Evolutionary conservation across 2,113 vertebrate species (phyloP).

Genomic region (Pseudopipra pipra): DNA sequence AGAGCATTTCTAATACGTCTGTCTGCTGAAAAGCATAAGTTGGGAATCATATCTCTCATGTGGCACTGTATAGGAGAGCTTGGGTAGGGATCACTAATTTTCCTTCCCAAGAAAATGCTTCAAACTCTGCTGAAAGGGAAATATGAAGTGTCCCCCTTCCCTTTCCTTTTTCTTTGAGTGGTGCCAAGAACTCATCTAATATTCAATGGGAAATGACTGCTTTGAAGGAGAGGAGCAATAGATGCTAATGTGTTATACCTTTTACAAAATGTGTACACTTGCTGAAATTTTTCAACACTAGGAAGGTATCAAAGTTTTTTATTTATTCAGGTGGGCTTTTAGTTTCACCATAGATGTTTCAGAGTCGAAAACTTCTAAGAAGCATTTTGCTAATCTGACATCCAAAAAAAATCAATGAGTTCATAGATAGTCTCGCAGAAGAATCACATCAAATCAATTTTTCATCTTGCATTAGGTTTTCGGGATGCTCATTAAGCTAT

Average conservation of each 20-base stretch:
- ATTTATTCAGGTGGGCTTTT: not conserved
- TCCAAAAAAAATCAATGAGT: constrained; percentile 24
- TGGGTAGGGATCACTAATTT: not conserved
- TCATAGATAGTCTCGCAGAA: not conserved
- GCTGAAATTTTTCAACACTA: not conserved
- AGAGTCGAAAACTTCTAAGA: not conserved
- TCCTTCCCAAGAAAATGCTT: not conserved
- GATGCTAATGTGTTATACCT: not conserved
- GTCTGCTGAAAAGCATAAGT: not conserved
- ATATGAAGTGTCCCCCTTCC: not conserved
- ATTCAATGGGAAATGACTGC: not conserved
- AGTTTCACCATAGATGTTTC: not conserved
- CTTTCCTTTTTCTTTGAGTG: not conserved
- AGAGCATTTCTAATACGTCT: not conserved
- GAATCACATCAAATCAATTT: constrained; percentile 38
- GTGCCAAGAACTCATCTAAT: not conserved
- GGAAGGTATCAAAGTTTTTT: not conserved
- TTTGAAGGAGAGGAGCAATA: not conserved
- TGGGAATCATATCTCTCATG: not conserved
- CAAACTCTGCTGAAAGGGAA: not conserved
- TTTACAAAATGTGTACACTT: not conserved
- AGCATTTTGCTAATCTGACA: not conserved
- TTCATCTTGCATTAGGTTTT: not conserved
- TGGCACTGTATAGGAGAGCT: not conserved
- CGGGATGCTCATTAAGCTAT: constrained; percentile 13